Evolutionary conservation across 2,113 vertebrate genomes (phyloP), one percentile per base, ranked within the genome.

Genomic region (Hippocampus abdominalis): DNA sequence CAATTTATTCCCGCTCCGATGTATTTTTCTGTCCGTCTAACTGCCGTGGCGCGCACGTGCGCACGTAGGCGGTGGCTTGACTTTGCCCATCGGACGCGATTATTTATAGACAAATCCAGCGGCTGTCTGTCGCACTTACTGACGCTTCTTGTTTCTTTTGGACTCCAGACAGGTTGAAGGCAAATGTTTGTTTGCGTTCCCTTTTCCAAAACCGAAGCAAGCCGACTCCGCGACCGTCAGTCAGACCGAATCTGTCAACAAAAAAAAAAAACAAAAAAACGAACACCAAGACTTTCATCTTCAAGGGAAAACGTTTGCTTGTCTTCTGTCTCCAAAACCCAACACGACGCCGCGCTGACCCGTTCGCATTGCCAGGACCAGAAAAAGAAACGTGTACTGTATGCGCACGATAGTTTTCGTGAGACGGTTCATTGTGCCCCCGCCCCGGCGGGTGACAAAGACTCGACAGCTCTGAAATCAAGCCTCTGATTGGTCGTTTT

Each of bases 1-100:
- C 44, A 80, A 89, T 87, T 84, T 85, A 89, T 86, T 81, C 81
- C 63, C 42, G 53, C 63, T 69, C 69, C 62, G 75, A 87, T 89
- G 81, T 77, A 83, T 78, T 73, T 49, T 59, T 74, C 78, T 86
- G 79, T 88, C 82, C 82, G 57, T 82, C 66, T 73, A 69, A 81
- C 71, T 84, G 16, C 9, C 66, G 51, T 23, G 51, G 27, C 29
- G 29, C 15, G 3, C 51, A n/a, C 51, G 10, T 23, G 49, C 49
- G 48, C 13, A 6, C 16, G 48, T 0, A 49, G 16, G 18, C 48
- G 1, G 48, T 53, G 53, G 70, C 72, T 69, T 77, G 74, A 74
- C 10, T 48, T 48, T 29, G 67, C 70, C 73, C 67, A 65, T 72
- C 70, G 66, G 70, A 70, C 68, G 32, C 29, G 29, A 65, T 74